Evolutionary conservation across 2,113 vertebrate species (phyloP).

Genomic region (Pontoporia blainvillei): DNA sequence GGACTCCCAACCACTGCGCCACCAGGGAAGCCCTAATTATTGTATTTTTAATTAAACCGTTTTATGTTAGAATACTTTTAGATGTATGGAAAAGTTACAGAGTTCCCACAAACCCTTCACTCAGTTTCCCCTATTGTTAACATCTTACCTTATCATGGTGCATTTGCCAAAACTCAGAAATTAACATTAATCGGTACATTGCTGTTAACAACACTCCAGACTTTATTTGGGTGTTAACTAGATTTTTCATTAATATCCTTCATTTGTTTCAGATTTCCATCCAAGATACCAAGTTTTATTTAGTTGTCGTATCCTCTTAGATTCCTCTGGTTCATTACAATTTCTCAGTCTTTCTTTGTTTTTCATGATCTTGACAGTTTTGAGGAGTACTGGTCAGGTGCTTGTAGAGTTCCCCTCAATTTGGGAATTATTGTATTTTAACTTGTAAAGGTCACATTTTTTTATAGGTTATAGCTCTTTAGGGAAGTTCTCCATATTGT

Average conservation of each 20-base stretch:
- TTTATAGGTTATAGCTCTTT: background rate
- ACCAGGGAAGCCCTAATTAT: no score
- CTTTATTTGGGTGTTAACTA: background rate
- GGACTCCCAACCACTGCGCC: no score
- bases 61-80: background rate
- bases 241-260: background rate
- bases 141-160: background rate
- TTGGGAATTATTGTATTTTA: background rate
- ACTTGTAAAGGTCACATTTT: background rate
- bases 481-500: background rate
- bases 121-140: background rate
- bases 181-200: background rate
- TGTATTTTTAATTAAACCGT: background rate
- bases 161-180: background rate
- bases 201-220: background rate
- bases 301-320: background rate
- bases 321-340: background rate
- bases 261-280: background rate
- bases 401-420: background rate
- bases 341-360: background rate
- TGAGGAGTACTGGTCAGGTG: background rate
- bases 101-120: background rate
- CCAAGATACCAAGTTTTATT: background rate
- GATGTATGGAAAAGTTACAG: background rate
- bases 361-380: background rate